phyloP scores from a whole-genome alignment of 1,140 invertebrate species.

The Drosophila tani region DNA sequence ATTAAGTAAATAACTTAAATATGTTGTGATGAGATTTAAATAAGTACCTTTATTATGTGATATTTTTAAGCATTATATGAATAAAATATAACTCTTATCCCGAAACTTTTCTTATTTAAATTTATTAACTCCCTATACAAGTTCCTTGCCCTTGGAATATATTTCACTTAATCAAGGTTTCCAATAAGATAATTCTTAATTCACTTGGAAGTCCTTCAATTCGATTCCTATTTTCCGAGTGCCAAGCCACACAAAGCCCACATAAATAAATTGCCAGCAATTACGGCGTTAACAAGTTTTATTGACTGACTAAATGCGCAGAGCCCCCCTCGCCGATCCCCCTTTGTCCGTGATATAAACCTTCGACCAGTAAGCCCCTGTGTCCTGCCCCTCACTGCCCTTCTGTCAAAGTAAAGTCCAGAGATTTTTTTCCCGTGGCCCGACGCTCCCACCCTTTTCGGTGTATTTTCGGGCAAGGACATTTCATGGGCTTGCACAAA shows the following conservation, averaged over 20 bases:
- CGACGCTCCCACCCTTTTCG: conserved; percentile 7
- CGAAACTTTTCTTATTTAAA: too few species aligned
- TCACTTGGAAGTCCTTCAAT: conserved; percentile 12
- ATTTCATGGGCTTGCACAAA: conserved; percentile 82
- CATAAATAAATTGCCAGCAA: conserved; percentile 81
- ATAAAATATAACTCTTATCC: too few species aligned
- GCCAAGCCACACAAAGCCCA: conserved; percentile 47
- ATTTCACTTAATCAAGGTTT: conserved; percentile 16
- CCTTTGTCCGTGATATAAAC: conserved; percentile 5
- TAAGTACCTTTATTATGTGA: too few species aligned
- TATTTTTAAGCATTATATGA: too few species aligned
- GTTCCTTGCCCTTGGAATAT: not conserved
- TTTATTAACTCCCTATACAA: too few species aligned
- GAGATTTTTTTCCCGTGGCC: conserved; percentile 37
- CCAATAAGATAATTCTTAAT: conserved; percentile 15
- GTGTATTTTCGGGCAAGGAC: conserved; percentile 61
- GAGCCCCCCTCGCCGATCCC: conserved; percentile 9
- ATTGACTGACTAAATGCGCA: conserved; percentile 82
- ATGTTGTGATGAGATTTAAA: not conserved
- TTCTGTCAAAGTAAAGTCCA: conserved; percentile 40
- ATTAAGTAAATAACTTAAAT: not conserved
- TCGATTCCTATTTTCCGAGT: conserved; percentile 35
- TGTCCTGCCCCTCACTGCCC: not conserved
- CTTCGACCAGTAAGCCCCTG: conserved; percentile 17
- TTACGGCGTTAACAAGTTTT: conserved; percentile 83